Evolutionary conservation across 2,888 invertebrate genomes (phyloP).

Genomic region (Mythimna ferrago): DNA sequence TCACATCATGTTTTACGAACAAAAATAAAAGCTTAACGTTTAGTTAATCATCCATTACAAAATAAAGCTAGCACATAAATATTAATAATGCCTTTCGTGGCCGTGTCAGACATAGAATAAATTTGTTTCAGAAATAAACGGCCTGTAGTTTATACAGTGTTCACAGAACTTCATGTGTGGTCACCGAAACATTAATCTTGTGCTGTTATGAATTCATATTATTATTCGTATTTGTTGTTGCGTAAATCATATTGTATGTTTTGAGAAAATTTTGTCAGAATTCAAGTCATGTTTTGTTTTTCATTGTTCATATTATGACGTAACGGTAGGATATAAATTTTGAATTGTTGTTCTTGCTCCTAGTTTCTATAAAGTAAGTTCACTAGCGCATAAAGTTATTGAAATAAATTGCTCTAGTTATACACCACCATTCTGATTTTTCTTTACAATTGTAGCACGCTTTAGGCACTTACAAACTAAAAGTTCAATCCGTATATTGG

Average conservation of each 20-base stretch:
- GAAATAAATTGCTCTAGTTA: neutral
- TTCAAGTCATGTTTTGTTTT: neutral
- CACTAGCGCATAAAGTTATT: neutral
- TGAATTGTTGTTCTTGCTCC: neutral
- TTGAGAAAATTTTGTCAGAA: constrained; percentile 2
- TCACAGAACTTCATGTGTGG: constrained; percentile 40
- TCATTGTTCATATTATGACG: neutral
- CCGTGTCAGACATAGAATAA: constrained; percentile 31
- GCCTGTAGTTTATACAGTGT: constrained; percentile 26
- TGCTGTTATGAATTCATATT: constrained; percentile 39
- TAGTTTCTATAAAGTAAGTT: neutral
- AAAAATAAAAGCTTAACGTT: neutral
- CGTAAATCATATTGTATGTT: neutral
- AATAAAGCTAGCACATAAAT: constrained; percentile 11
- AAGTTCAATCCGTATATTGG: too few species aligned
- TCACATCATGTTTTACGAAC: too few species aligned
- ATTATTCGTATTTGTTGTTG: constrained; percentile 29
- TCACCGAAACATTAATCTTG: constrained; percentile 42
- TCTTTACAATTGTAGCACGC: neutral
- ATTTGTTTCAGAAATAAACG: constrained; percentile 49
- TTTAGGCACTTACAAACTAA: too few species aligned
- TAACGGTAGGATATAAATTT: neutral
- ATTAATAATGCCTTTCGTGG: constrained; percentile 29
- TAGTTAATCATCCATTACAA: neutral
- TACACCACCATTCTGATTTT: neutral